Evolutionary conservation across 2,113 vertebrate genomes (phyloP).

Genomic region (Phylloscopus whistleri): DNA sequence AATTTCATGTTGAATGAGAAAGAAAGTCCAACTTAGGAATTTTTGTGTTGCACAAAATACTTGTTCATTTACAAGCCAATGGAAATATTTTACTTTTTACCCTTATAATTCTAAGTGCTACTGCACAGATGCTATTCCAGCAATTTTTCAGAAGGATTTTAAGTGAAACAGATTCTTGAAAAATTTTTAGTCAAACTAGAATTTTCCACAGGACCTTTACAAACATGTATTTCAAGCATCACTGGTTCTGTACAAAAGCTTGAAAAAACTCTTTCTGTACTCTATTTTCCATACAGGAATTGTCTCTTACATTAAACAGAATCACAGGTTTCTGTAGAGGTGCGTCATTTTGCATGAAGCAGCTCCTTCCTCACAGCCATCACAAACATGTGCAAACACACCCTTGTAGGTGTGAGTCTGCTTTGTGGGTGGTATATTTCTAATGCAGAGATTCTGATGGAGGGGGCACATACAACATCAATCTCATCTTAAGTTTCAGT

Average conservation of each 20-base stretch:
- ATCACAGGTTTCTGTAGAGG: neutral
- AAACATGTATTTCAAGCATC: neutral
- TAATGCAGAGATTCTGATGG: neutral
- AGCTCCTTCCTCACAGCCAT: neutral
- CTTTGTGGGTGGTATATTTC: neutral
- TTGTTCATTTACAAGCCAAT: neutral
- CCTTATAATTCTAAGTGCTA: neutral
- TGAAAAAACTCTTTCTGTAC: neutral
- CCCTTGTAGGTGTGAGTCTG: neutral
- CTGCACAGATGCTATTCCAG: neutral
- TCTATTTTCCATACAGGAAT: neutral
- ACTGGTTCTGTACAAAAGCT: neutral
- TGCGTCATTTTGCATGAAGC: neutral
- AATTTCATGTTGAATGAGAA: neutral
- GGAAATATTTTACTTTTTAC: neutral
- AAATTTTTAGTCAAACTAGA: neutral
- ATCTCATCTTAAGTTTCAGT: neutral
- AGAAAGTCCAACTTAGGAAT: neutral
- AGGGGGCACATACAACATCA: neutral
- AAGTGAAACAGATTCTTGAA: neutral
- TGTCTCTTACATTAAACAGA: neutral
- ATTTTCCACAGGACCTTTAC: neutral
- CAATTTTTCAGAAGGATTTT: neutral
- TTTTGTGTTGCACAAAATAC: neutral
- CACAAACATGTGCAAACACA: rapidly evolving